Percentiles rank a stretch among this genome's conserved stretches.
phyloP scores from a whole-genome alignment of 2,888 invertebrate genomes.

The Lasius platythorax region DNA sequence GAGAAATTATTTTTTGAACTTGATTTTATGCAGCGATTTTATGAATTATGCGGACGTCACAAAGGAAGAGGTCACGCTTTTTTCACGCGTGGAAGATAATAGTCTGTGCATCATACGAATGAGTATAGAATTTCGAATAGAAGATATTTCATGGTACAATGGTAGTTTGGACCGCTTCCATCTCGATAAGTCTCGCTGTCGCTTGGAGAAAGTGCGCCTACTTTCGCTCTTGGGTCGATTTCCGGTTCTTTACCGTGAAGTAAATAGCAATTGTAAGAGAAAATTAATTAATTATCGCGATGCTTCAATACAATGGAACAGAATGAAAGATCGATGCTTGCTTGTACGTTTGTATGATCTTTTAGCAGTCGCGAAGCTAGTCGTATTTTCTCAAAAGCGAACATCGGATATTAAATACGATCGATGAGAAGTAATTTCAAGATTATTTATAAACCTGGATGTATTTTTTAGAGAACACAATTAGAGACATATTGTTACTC shows the following conservation, averaged over 20 bases:
- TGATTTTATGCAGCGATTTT: background rate
- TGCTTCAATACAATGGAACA: background rate
- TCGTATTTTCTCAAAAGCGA: slow-evolving; percentile 22
- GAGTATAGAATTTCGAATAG: slow-evolving; percentile 5
- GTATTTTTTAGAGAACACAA: slow-evolving; percentile 82
- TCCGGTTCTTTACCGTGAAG: background rate
- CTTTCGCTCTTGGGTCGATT: background rate
- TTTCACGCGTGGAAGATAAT: background rate
- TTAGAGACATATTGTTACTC: slow-evolving; percentile 81
- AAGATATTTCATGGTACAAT: slow-evolving; percentile 28
- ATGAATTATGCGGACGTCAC: slow-evolving; percentile 40
- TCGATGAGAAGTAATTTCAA: slow-evolving; percentile 61
- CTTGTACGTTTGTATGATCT: background rate
- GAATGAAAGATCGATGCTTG: background rate
- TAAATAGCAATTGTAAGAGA: background rate
- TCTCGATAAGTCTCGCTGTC: background rate
- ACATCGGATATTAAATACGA: slow-evolving; percentile 43
- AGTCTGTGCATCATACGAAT: background rate
- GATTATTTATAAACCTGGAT: slow-evolving; percentile 78
- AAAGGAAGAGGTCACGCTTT: background rate
- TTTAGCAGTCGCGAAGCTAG: background rate
- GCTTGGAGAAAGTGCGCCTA: background rate
- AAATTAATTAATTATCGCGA: slow-evolving; percentile 10
- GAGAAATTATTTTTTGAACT: slow-evolving; percentile 4
- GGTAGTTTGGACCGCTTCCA: background rate